Base-by-base conservation (phyloP, 1,140 invertebrate genomes). In the Ganaspis sp. region DNA sequence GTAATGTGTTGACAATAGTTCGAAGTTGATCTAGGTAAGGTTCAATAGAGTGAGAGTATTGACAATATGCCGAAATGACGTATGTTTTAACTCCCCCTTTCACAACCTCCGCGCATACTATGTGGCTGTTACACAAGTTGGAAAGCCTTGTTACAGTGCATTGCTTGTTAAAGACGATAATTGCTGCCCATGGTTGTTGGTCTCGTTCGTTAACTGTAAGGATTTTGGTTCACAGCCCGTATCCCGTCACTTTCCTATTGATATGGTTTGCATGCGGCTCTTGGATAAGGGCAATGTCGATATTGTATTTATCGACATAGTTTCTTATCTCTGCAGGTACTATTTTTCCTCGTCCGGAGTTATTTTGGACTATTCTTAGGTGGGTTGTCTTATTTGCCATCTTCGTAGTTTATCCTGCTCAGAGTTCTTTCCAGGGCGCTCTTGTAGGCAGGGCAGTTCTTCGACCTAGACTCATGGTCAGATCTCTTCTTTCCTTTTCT, bases 401-500 rank as follows among this genome's bases (percentile, higher is more conserved):
- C 1, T 45, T n/a, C 40, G n/a, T 45, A 45, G n/a, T 45, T n/a
- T 3, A 15, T 45, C n/a, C 40, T 11, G 5, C 40, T 45, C 9
- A 15, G 12, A 9, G 38, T 40, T 40, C 38, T 9, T 11, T 45
- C 9, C 12, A 45, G 21, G 0, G 76, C 72, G n/a, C 3, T 9
- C 9, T n/a, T 12, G 15, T 45, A 15, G 1, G 40, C 11, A 15
- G 40, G 11, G n/a, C 40, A 45, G 15, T 15, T 3, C 9, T 21
- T 54, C 12, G 12, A n/a, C n/a, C 49, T 19, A 3, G 17, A 19
- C 1, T 5, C 1, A 23, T 54, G 49, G n/a, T 54, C n/a, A n/a
- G n/a, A n/a, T n/a, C n/a, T 19, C n/a, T 54, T 54, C 5, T 76
- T 70, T 8, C 15, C 0, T n/a, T n/a, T n/a, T n/a, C 69, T 71